Conservation (phyloP, 2,888 invertebrate species). For the Diarsia mendica region DNA sequence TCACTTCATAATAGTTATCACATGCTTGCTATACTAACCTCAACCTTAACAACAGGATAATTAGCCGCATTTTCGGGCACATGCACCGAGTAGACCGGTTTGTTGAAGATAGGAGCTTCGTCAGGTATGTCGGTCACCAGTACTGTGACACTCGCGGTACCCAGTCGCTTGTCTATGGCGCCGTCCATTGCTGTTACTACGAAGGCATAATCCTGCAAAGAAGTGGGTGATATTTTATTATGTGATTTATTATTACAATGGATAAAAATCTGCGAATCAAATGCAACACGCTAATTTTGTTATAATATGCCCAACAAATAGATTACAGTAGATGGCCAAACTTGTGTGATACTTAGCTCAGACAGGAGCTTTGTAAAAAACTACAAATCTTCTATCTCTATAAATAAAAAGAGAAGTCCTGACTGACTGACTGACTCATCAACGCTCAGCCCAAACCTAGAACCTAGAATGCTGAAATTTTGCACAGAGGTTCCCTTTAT, state of each 20-base stretch:
- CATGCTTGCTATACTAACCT: constrained; percentile 85
- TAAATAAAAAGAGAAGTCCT: too few relatives aligned
- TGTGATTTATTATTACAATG: background rate
- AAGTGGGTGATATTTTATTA: background rate
- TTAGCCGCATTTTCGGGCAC: constrained; percentile 97
- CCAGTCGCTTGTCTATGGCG: constrained; percentile 95
- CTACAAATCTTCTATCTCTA: too few relatives aligned
- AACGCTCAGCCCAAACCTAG: too few relatives aligned
- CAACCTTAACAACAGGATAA: constrained; percentile 94
- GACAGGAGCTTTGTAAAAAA: background rate
- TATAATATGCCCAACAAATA: background rate
- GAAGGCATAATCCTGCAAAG: constrained; percentile 93
- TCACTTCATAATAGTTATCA: background rate
- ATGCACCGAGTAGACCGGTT: constrained; percentile 93
- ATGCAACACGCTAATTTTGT: background rate
- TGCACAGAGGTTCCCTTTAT: too few relatives aligned
- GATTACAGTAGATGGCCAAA: background rate
- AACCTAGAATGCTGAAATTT: too few relatives aligned
- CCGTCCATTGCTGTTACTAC: constrained; percentile 97
- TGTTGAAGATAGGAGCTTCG: constrained; percentile 94
- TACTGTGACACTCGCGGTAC: constrained; percentile 96
- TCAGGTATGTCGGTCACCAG: constrained; percentile 95
- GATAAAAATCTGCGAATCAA: background rate
- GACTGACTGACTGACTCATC: too few relatives aligned
- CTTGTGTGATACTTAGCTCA: background rate